Percentiles rank a stretch among this genome's conserved stretches.
Evolutionary conservation across 2,113 vertebrate species (phyloP).

Genomic region (Sarotherodon lohbergeri): DNA sequence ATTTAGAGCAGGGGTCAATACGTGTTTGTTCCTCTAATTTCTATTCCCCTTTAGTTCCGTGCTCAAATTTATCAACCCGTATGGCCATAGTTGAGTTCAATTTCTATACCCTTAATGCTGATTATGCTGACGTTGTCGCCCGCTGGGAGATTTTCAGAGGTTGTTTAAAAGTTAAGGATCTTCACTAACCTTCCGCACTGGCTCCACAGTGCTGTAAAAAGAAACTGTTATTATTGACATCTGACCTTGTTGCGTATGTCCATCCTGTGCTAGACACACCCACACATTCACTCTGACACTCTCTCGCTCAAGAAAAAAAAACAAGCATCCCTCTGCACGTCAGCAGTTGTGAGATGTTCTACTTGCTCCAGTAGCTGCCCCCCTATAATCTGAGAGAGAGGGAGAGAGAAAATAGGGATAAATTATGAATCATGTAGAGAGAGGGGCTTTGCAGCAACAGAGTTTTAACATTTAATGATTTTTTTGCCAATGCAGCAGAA

Average conservation of each 20-base stretch:
- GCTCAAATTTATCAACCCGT: neutral
- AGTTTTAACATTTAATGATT: slow-evolving; percentile 78
- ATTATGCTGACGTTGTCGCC: neutral
- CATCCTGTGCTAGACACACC: neutral
- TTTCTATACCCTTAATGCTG: neutral
- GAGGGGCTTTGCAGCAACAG: slow-evolving; percentile 69
- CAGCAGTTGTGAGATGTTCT: slow-evolving; percentile 7
- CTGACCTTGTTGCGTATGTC: slow-evolving; percentile 10
- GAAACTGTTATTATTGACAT: slow-evolving; percentile 22
- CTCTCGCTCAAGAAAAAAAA: neutral
- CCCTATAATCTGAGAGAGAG: slow-evolving; percentile 20
- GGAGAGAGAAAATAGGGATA: slow-evolving; percentile 38
- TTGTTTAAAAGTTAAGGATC: slow-evolving; percentile 17
- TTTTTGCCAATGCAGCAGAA: slow-evolving; percentile 57
- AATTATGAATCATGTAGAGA: slow-evolving; percentile 65
- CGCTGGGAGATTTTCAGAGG: neutral
- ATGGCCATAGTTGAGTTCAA: neutral
- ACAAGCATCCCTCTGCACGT: neutral
- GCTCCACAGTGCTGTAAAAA: neutral
- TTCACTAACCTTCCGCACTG: neutral
- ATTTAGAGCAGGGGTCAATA: neutral
- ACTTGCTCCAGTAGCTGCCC: slow-evolving; percentile 11
- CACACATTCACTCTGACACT: neutral
- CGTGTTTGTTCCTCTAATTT: neutral
- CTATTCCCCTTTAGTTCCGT: neutral